A percentile compares a stretch with the other conserved stretches of the same genome.
Conservation (phyloP, 2,113 vertebrate genomes). For the Rana temporaria region DNA sequence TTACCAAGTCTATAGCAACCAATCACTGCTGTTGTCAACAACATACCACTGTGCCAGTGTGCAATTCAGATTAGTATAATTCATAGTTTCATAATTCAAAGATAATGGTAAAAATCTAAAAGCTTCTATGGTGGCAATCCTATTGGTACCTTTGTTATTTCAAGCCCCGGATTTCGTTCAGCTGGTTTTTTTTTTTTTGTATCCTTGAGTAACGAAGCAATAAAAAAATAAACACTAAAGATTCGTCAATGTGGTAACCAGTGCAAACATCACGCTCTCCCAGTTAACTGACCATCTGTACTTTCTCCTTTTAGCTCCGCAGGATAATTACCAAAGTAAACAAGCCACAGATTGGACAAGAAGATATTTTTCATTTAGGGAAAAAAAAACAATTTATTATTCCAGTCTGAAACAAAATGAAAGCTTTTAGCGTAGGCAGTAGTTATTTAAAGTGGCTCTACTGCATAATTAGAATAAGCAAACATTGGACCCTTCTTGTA, state of each 20-base stretch:
- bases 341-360: conserved; percentile 13
- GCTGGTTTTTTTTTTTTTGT: not conserved
- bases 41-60: too few relatives aligned
- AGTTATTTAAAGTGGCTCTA: not conserved
- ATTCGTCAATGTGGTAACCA: not conserved
- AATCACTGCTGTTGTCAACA: too few relatives aligned
- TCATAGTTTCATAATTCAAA: too few relatives aligned
- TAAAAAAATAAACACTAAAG: not conserved
- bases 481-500: not conserved
- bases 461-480: not conserved
- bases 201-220: too few relatives aligned
- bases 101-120: too few relatives aligned
- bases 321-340: conserved; percentile 11
- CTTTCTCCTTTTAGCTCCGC: conserved; percentile 23
- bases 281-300: conserved; percentile 22
- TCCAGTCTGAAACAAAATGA: not conserved
- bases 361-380: not conserved
- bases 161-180: not conserved
- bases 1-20: too few relatives aligned
- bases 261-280: conserved; percentile 12
- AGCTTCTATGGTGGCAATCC: too few relatives aligned
- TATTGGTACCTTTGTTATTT: not conserved
- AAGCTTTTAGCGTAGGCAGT: not conserved
- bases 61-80: too few relatives aligned
- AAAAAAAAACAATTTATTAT: not conserved